Conservation (phyloP, 2,888 invertebrate species). For the Ypsolopha sequella region DNA sequence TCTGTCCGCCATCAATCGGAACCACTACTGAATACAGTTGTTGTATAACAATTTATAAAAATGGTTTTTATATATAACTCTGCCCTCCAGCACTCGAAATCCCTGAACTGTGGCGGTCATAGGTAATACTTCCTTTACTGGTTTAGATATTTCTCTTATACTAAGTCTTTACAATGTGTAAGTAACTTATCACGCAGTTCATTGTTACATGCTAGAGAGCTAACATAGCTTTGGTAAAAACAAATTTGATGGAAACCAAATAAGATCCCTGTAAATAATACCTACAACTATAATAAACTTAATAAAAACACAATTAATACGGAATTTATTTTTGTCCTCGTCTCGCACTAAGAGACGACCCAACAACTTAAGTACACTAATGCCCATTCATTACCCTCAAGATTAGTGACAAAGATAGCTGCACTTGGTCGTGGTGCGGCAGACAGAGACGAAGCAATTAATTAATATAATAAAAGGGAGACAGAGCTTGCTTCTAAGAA, state of each 20-base stretch:
- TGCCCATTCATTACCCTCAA: conserved; percentile 29
- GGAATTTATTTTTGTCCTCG: background rate
- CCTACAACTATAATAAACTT: background rate
- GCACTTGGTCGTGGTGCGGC: conserved; percentile 28
- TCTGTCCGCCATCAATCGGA: too few species aligned
- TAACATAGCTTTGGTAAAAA: background rate
- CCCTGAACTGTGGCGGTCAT: too few species aligned
- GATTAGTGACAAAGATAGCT: conserved; percentile 17
- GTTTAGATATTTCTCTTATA: too few species aligned
- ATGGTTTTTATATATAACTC: too few species aligned
- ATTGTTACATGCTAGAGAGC: background rate
- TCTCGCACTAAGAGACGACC: conserved; percentile 18
- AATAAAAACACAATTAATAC: background rate
- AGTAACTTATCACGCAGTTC: background rate
- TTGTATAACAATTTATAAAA: too few species aligned
- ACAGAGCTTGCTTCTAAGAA: background rate
- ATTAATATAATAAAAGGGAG: conserved; percentile 4
- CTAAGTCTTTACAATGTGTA: too few species aligned
- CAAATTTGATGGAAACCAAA: background rate
- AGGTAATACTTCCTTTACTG: too few species aligned
- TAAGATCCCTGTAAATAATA: background rate
- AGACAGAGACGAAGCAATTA: conserved; percentile 11
- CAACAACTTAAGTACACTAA: conserved; percentile 28
- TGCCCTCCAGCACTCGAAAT: too few species aligned
- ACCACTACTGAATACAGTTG: too few species aligned